Conservation (phyloP, 2,113 vertebrate species). For the Acanthisitta chloris region DNA sequence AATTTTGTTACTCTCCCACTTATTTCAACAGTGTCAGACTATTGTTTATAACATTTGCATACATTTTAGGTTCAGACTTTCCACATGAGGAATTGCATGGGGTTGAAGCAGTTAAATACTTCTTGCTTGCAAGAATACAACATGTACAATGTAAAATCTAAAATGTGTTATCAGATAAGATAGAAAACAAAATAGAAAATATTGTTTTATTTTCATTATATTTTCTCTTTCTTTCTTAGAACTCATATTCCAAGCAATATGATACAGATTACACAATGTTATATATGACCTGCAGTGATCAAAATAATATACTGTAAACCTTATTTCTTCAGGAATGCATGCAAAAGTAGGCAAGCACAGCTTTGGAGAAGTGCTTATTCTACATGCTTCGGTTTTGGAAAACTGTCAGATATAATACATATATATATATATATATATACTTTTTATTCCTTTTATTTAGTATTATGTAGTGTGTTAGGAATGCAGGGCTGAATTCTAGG, state of each 20-base stretch:
- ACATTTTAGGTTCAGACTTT: not conserved
- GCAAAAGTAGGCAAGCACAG: not conserved
- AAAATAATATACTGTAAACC: not conserved
- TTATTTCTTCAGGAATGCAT: not conserved
- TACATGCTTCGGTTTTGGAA: not conserved
- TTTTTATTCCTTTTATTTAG: not conserved
- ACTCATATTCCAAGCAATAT: not conserved
- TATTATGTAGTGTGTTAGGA: not conserved
- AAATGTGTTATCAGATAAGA: not conserved
- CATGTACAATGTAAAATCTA: not conserved
- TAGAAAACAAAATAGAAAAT: not conserved
- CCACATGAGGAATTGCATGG: not conserved
- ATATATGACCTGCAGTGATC: not conserved
- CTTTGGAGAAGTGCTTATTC: not conserved
- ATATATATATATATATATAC: too few species aligned
- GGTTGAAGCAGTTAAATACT: not conserved
- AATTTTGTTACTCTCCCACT: not conserved
- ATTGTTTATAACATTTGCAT: not conserved
- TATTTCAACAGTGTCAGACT: not conserved
- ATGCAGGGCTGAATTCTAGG: not conserved
- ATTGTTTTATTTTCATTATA: not conserved
- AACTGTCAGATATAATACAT: not conserved
- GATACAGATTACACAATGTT: not conserved
- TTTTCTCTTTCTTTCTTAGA: not conserved
- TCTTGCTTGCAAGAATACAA: not conserved